Conservation (phyloP, 2,888 invertebrate genomes). For the Eremobia ochroleuca region DNA sequence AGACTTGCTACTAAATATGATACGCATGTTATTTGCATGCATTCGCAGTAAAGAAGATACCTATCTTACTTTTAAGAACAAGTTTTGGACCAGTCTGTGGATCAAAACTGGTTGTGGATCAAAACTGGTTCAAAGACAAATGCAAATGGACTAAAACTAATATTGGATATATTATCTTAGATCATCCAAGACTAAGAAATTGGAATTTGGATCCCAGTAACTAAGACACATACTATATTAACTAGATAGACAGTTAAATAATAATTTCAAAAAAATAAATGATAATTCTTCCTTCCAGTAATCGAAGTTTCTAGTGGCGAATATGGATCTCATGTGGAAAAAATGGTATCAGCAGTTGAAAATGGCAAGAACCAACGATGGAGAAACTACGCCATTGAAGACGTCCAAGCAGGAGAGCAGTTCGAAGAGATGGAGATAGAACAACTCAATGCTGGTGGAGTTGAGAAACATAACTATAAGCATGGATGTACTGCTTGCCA, state of each 20-base stretch:
- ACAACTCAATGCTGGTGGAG: conserved; percentile 84
- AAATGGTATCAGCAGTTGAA: conserved; percentile 93
- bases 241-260: not conserved
- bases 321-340: conserved; percentile 93
- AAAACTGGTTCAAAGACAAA: no score
- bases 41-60: not conserved
- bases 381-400: conserved; percentile 81
- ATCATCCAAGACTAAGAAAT: not conserved
- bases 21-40: no score
- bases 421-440: conserved; percentile 81
- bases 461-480: conserved; percentile 88
- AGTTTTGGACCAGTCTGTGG: no score
- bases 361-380: conserved; percentile 92
- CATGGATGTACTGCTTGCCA: conserved; percentile 91
- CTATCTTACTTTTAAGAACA: not conserved
- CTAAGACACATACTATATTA: not conserved
- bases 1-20: not conserved
- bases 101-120: no score
- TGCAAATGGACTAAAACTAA: not conserved
- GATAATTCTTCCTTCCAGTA: conserved; percentile 85
- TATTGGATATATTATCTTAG: not conserved
- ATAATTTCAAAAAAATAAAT: not conserved
- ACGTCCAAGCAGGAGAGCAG: conserved; percentile 60
- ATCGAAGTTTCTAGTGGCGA: conserved; percentile 96
- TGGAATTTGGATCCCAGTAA: not conserved